Conservation (phyloP, 2,888 invertebrate species). For the Arge pagana region DNA sequence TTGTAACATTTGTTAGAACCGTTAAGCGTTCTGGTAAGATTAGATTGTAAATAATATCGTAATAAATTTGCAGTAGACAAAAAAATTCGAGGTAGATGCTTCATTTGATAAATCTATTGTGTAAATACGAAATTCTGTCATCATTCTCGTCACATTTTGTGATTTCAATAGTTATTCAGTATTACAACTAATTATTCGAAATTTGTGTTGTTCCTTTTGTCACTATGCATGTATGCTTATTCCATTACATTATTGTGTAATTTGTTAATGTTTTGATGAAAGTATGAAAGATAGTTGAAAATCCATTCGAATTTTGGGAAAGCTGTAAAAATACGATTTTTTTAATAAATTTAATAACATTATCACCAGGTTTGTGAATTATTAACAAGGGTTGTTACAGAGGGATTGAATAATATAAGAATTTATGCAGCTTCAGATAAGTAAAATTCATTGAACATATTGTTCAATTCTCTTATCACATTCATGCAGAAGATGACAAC, state of each 20-base stretch:
- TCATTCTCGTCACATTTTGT: neutral
- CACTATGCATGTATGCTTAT: neutral
- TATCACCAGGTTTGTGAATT: too few species aligned
- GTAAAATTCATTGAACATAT: too few species aligned
- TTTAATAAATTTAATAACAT: too few species aligned
- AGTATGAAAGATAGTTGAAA: too few species aligned
- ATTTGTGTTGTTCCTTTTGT: neutral
- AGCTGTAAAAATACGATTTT: too few species aligned
- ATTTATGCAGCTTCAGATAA: too few species aligned
- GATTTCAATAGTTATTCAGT: neutral
- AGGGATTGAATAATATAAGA: too few species aligned
- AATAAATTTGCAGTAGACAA: constrained; percentile 5
- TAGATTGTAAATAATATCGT: constrained; percentile 14
- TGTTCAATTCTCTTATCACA: too few species aligned
- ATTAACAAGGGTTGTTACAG: too few species aligned
- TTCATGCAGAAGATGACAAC: too few species aligned
- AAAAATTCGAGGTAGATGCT: constrained; percentile 4
- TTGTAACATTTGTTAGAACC: constrained; percentile 17
- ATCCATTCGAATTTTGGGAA: too few species aligned
- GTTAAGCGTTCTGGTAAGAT: constrained; percentile 4
- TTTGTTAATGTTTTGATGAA: constrained; percentile 1
- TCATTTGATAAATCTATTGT: neutral
- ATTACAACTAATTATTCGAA: neutral
- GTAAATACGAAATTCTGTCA: neutral
- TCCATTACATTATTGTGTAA: neutral